phyloP scores from a whole-genome alignment of 2,113 vertebrate genomes.

The Corydoras maculifer region DNA sequence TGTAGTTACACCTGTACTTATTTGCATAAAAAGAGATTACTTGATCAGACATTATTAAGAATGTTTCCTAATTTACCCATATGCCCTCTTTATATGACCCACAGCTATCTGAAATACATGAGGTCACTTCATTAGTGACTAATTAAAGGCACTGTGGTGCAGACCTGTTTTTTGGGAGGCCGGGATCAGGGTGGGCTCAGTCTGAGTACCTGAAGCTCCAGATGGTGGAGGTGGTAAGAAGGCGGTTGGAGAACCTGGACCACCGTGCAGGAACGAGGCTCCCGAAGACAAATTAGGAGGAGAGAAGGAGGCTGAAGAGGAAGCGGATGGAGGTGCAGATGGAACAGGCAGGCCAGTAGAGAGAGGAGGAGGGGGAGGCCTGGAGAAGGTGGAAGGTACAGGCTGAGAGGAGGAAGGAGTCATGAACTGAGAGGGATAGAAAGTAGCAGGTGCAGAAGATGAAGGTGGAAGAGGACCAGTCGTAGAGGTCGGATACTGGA shows the following conservation, averaged over 20 bases:
- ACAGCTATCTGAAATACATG: too few relatives aligned
- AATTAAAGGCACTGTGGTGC: constrained; percentile 58
- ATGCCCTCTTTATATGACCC: too few relatives aligned
- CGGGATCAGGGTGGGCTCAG: constrained; percentile 70
- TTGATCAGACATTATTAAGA: background rate
- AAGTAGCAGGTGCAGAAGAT: constrained; percentile 52
- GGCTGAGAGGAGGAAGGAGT: constrained; percentile 57
- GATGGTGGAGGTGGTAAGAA: constrained; percentile 67
- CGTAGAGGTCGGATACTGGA: constrained; percentile 63
- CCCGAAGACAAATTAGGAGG: constrained; percentile 63
- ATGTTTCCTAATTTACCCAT: too few relatives aligned
- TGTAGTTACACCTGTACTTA: too few relatives aligned
- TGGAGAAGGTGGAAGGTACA: constrained; percentile 48
- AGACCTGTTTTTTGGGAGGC: constrained; percentile 87
- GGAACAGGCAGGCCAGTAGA: constrained; percentile 44
- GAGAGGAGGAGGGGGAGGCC: constrained; percentile 54
- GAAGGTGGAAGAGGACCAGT: constrained; percentile 62
- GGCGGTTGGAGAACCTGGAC: constrained; percentile 81
- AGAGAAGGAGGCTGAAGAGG: constrained; percentile 57
- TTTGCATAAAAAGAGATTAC: background rate
- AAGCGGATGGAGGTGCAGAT: constrained; percentile 55
- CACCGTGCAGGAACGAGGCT: constrained; percentile 84
- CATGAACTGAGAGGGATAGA: constrained; percentile 65
- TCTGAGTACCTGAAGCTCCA: constrained; percentile 90
- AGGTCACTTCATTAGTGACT: too few relatives aligned